Evolutionary conservation across 2,113 vertebrate genomes (phyloP).

Genomic region (Tapirus terrestris): DNA sequence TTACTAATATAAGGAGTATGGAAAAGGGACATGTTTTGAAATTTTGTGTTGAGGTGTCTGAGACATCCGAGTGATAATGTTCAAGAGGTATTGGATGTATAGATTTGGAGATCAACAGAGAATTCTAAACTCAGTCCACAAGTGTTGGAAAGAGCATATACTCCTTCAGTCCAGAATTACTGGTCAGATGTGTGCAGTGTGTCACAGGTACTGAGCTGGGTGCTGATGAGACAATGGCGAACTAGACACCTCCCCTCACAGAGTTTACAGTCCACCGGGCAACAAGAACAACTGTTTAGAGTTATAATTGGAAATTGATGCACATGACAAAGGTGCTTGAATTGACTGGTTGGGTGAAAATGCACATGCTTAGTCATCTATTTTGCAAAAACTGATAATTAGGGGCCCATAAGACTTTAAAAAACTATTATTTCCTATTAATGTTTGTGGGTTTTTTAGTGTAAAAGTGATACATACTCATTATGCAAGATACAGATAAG

Average conservation of each 20-base stretch:
- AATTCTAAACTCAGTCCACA: background rate
- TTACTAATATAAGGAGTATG: background rate
- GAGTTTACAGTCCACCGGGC: background rate
- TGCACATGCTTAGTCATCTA: background rate
- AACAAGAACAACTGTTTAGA: background rate
- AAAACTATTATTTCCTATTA: background rate
- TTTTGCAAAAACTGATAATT: background rate
- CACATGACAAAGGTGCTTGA: background rate
- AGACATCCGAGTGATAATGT: background rate
- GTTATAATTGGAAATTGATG: background rate
- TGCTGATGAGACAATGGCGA: background rate
- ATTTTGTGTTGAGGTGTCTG: background rate
- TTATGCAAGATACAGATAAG: background rate
- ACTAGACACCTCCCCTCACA: background rate
- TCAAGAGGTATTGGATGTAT: background rate
- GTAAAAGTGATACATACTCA: background rate
- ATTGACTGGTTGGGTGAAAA: background rate
- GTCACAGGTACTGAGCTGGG: background rate
- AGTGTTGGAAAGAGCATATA: background rate
- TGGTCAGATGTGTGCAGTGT: background rate
- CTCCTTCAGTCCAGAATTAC: background rate
- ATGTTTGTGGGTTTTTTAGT: background rate
- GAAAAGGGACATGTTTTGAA: background rate
- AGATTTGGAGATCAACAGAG: background rate
- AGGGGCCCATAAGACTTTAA: background rate